Evolutionary conservation across 1,140 invertebrate genomes (phyloP).

Genomic region (Zaprionus africanus): DNA sequence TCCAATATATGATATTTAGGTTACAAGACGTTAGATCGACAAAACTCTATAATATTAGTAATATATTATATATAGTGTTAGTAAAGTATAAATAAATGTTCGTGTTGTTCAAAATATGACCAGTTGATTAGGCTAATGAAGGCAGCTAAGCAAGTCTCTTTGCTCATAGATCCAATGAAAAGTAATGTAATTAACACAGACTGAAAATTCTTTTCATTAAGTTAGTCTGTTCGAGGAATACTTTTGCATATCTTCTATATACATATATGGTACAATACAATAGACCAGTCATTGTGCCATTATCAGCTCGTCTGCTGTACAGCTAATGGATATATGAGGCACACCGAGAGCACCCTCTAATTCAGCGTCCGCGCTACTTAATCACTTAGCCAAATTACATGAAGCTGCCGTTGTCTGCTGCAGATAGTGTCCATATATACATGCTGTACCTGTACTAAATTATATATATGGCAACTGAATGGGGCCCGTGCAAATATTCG

Average conservation of each 20-base stretch:
- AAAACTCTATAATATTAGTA: too few species aligned
- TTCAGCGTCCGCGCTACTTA: not conserved
- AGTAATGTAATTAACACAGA: too few species aligned
- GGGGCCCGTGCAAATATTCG: conserved; percentile 50
- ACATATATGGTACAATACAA: not conserved
- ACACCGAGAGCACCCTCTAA: not conserved
- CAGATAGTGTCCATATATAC: not conserved
- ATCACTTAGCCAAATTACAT: conserved; percentile 42
- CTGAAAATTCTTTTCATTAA: not conserved
- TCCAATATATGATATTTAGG: too few species aligned
- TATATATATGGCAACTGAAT: not conserved
- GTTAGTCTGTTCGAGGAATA: not conserved
- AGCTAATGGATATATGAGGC: not conserved
- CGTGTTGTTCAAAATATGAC: too few species aligned
- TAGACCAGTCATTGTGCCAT: not conserved
- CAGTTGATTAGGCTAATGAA: too few species aligned
- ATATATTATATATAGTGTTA: too few species aligned
- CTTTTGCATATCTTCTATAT: too few species aligned
- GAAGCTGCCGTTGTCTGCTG: not conserved
- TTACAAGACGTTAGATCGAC: too few species aligned
- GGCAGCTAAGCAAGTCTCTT: too few species aligned
- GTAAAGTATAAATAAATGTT: too few species aligned
- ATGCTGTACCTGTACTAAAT: not conserved
- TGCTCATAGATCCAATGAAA: too few species aligned
- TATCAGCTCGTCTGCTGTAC: not conserved